Evolutionary conservation across 2,797 vertebrate species (phyloP).

Genomic region (Eptatretus atami): DNA sequence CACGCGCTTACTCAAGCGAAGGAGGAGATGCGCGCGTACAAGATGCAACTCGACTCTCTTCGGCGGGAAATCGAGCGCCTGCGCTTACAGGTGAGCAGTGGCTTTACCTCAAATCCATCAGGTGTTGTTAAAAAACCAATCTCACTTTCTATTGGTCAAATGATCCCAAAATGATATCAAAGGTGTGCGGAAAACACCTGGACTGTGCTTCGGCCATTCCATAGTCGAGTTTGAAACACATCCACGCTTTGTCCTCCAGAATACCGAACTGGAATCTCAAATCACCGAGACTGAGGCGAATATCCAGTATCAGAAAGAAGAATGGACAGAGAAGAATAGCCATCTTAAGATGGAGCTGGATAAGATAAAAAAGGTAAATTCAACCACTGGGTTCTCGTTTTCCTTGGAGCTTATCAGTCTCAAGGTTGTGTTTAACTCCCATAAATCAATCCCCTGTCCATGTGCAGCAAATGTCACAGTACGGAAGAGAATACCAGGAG

Average conservation of each 20-base stretch:
- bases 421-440: neutral
- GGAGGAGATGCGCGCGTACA: constrained; percentile 15
- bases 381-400: no score
- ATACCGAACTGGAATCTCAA: constrained; percentile 15
- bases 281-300: constrained; percentile 14
- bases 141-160: no score
- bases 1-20: constrained; percentile 14
- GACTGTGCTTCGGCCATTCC: no score
- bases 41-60: constrained; percentile 16
- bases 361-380: constrained; percentile 16
- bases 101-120: no score
- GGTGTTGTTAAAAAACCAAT: no score
- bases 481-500: constrained; percentile 15
- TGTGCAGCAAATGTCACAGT: constrained; percentile 17
- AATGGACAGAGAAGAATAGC: constrained; percentile 15
- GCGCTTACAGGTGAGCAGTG: constrained; percentile 12
- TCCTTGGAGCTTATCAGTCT: neutral
- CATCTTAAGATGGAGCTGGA: constrained; percentile 15
- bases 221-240: no score
- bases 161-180: no score
- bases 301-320: constrained; percentile 13
- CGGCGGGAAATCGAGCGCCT: constrained; percentile 17
- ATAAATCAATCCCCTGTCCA: neutral
- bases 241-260: constrained; percentile 12
- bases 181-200: no score